phyloP scores from a whole-genome alignment of 2,888 invertebrate species.

The Eilema griseolum region DNA sequence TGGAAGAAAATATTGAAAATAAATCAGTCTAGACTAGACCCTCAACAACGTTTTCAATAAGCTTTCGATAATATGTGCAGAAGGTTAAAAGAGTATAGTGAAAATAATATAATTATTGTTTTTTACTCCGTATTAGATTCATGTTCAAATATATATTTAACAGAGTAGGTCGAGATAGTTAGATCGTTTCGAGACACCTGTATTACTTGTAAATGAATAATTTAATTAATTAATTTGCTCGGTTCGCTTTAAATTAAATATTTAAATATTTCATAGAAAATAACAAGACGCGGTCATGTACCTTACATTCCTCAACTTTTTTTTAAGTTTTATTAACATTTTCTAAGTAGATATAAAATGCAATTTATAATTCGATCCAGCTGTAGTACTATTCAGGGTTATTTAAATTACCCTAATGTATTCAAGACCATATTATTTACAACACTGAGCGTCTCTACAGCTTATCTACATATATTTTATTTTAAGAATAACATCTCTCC shows the following conservation, averaged over 20 bases:
- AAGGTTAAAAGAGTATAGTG: neutral
- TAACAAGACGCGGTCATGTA: constrained; percentile 22
- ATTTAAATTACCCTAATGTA: constrained; percentile 26
- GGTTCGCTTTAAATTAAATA: constrained; percentile 34
- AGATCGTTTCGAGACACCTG: neutral
- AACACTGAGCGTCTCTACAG: constrained; percentile 33
- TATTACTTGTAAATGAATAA: constrained; percentile 45
- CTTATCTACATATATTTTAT: constrained; percentile 28
- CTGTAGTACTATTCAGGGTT: constrained; percentile 21
- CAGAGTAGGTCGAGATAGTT: neutral
- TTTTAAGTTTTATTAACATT: constrained; percentile 24
- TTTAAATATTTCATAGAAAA: constrained; percentile 24
- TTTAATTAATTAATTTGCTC: constrained; percentile 53
- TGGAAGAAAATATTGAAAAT: neutral
- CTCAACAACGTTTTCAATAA: neutral
- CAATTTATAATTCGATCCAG: constrained; percentile 34
- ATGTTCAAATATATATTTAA: neutral
- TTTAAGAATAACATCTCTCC: constrained; percentile 29
- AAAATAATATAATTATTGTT: neutral
- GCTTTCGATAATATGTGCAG: neutral
- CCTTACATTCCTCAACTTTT: constrained; percentile 17
- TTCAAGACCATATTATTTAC: constrained; percentile 17
- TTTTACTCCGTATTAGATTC: neutral
- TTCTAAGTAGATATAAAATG: constrained; percentile 28
- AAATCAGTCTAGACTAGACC: neutral